phyloP scores from a whole-genome alignment of 2,797 vertebrate genomes.

The Eulemur albifrons region DNA sequence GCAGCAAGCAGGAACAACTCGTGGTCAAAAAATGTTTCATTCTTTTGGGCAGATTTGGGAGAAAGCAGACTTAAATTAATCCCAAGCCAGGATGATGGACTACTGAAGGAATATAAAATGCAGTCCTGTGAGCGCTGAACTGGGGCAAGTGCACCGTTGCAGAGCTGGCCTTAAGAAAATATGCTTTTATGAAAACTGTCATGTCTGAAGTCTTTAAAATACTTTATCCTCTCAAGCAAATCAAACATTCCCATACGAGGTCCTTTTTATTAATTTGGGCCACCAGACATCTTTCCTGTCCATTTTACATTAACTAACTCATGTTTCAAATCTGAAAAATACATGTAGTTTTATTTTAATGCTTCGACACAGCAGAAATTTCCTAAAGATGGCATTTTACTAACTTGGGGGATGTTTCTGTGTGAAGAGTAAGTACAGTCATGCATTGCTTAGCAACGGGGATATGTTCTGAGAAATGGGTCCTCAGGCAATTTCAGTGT shows the following conservation, averaged over 20 bases:
- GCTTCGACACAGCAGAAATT: background rate
- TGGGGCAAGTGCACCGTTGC: background rate
- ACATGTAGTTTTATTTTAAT: background rate
- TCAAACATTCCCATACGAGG: background rate
- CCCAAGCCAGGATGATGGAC: background rate
- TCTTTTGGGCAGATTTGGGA: background rate
- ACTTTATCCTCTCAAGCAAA: background rate
- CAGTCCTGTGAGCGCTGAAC: background rate
- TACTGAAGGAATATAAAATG: constrained; percentile 4
- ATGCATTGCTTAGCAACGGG: background rate
- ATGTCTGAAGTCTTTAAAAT: background rate
- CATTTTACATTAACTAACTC: constrained; percentile 25
- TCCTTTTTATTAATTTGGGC: background rate
- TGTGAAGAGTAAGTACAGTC: background rate
- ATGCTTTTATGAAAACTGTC: background rate
- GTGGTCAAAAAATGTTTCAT: background rate
- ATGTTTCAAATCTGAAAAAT: constrained; percentile 49
- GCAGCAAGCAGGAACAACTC: background rate
- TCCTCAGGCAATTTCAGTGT: background rate
- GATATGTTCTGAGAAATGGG: background rate
- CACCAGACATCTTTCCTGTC: background rate
- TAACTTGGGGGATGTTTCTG: background rate
- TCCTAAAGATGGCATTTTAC: background rate
- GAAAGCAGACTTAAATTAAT: constrained; percentile 2
- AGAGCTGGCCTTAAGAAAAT: background rate